Evolutionary conservation across 2,113 vertebrate species (phyloP), one percentile per base, ranked within the genome.

Genomic region (Beaufortia kweichowensis): DNA sequence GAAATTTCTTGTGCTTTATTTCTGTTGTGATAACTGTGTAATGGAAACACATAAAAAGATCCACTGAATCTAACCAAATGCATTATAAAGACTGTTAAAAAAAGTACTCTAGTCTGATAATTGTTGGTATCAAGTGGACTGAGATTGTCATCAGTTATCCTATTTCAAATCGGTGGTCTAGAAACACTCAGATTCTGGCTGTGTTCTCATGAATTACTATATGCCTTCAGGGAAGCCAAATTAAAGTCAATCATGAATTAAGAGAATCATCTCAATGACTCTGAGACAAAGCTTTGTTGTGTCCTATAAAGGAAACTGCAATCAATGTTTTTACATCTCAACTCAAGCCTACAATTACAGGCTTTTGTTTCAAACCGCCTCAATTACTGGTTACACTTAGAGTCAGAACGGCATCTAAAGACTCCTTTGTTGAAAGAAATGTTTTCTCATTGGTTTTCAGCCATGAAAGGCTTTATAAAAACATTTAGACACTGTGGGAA

Each of bases 301-400:
- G 6, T 78, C 11, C 21, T 63, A 7, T 17, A 10, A 70, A 39
- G 39, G 28, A 53, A 59, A 57, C 6, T 6, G 23, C 46, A 59
- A 68, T 46, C 55, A 72, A 9, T 81, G 28, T 33, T 46, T 48
- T 46, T 59, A 21, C 15, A 68, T 69, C 50, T 71, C 24, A 53
- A 24, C 33, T 56, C 61, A 67, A 56, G 60, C 63, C 64, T 67
- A 15, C 19, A 24, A 86, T 92, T 89, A 86, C 33, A 75, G 81
- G 74, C 65, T 87, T 85, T 82, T 85, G 80, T 88, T 88, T 67
- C 85, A 84, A 28, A 66, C 64, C 56, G 50, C 57, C n/a, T 62
- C 62, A 83, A 85, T 84, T 81, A 80, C 70, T 65, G 64, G 75
- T 50, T 77, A 43, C 53, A 55, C 17, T 15, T 8, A 60, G 26